phyloP scores from a whole-genome alignment of 2,888 invertebrate genomes.

The Mesopsocus fuscifrons region DNA sequence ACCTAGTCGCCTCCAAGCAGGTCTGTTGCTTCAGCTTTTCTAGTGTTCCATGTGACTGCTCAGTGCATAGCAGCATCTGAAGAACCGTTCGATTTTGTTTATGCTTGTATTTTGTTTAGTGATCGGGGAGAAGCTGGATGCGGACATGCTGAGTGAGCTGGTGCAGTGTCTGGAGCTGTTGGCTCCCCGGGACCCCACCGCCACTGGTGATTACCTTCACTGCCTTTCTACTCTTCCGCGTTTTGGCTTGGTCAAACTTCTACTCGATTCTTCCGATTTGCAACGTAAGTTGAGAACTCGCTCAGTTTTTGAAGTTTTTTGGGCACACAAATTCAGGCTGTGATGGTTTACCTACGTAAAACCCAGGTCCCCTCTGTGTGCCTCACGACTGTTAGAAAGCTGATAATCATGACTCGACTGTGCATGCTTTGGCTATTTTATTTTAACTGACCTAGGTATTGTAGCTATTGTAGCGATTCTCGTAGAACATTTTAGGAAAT shows the following conservation, averaged over 20 bases:
- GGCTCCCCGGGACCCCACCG: background rate
- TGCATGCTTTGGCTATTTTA: too few species aligned
- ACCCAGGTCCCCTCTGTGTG: too few species aligned
- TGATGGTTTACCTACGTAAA: too few species aligned
- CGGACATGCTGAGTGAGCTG: slow-evolving; percentile 1
- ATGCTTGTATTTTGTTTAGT: too few species aligned
- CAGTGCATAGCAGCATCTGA: too few species aligned
- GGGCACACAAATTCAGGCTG: too few species aligned
- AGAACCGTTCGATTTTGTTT: too few species aligned
- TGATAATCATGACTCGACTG: too few species aligned
- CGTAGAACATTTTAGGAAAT: too few species aligned
- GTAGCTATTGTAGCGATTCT: too few species aligned
- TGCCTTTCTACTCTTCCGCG: background rate
- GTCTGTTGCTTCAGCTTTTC: background rate
- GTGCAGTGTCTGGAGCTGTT: slow-evolving; percentile 5
- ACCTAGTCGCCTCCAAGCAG: background rate
- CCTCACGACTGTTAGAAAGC: too few species aligned
- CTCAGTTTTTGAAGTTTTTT: background rate
- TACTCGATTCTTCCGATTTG: background rate
- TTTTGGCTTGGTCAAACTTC: background rate
- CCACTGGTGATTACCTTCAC: background rate
- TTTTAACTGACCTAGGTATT: too few species aligned
- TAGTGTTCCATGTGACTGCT: background rate
- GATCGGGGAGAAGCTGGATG: slow-evolving; percentile 6
- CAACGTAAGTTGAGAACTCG: slow-evolving; percentile 1